Evolutionary conservation across 2,888 invertebrate genomes (phyloP).

Genomic region (Darwinula stevensoni): DNA sequence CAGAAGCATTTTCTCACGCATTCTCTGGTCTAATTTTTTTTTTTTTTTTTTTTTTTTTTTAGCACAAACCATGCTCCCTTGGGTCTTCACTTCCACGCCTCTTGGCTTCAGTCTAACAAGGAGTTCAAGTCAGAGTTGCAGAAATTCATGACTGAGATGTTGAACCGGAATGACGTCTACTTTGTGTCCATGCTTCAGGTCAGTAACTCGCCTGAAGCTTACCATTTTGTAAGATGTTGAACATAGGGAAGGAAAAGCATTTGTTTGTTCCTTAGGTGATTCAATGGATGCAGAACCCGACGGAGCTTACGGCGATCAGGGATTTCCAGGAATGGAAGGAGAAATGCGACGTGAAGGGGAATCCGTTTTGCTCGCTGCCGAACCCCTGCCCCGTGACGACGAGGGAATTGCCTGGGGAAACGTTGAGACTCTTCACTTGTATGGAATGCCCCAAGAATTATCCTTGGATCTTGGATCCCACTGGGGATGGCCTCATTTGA

Average conservation of each 20-base stretch:
- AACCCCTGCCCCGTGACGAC: conserved; percentile 70
- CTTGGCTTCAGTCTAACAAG: conserved; percentile 76
- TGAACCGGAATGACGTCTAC: conserved; percentile 62
- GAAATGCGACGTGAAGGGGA: conserved; percentile 75
- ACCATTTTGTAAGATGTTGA: no score
- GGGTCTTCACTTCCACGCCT: conserved; percentile 56
- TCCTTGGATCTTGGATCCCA: conserved; percentile 78
- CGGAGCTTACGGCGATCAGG: conserved; percentile 48
- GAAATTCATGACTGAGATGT: conserved; percentile 78
- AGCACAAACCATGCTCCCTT: conserved; percentile 73
- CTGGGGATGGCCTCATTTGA: conserved; percentile 49
- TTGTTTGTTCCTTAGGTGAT: conserved; percentile 31
- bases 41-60: background rate
- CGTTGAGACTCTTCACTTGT: conserved; percentile 67
- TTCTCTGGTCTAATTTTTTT: no score
- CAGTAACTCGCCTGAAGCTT: no score
- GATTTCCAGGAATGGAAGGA: conserved; percentile 90
- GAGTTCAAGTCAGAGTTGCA: conserved; percentile 69
- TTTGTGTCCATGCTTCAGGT: conserved; percentile 58
- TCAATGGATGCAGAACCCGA: conserved; percentile 88
- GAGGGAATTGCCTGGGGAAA: conserved; percentile 60
- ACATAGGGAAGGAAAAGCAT: no score
- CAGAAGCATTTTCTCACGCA: no score
- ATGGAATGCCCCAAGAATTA: conserved; percentile 89
- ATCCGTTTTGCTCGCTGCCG: conserved; percentile 67